Base-by-base conservation (phyloP, 2,113 vertebrate genomes). In the Cebidichthys violaceus region DNA sequence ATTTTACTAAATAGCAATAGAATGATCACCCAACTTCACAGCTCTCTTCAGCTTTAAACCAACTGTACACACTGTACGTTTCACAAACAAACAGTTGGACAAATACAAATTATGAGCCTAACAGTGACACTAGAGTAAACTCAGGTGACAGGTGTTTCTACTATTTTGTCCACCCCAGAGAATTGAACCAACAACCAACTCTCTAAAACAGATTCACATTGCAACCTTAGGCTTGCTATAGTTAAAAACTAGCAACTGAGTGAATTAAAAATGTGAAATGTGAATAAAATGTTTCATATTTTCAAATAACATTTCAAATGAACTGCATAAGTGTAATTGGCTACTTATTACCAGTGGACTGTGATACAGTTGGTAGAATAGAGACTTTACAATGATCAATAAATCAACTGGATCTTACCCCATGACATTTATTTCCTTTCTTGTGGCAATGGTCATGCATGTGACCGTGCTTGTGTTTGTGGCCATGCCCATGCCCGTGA, bases 391-490 rank as follows among this genome's bases (percentile, higher is more conserved):
- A 55, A 31, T 45, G 1, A 18, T 43, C 18, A n/a, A 14, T 4
- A n/a, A 69, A 54, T 60, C 0, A 67, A 54, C 7, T 61, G 24
- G 2, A n/a, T 70, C 86, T 79, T 81, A 90, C 81, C 64, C 83
- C 86, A 1, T 77, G 83, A 37, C 76, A 37, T 1, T 66, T 20
- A 1, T 10, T 64, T 35, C 84, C 82, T 68, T 59, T 76, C 39
- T 88, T 90, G 81, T 81, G 72, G 35, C 87, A 87, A 2, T 83
- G 55, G 17, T 1, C 39, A 18, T 90, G 89, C 9, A 83, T 78
- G 77, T 90, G 89, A 0, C 69, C 88, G 15, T 54, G 60, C 2
- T 61, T 84, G n/a, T 79, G 11, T 57, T 61, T 79, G 35, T 79
- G 66, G 9, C 9, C 35, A 17, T 35, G 18, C 1, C 39, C 24